phyloP scores from a whole-genome alignment of 2,113 vertebrate species.

The Gasterosteus aculeatus region DNA sequence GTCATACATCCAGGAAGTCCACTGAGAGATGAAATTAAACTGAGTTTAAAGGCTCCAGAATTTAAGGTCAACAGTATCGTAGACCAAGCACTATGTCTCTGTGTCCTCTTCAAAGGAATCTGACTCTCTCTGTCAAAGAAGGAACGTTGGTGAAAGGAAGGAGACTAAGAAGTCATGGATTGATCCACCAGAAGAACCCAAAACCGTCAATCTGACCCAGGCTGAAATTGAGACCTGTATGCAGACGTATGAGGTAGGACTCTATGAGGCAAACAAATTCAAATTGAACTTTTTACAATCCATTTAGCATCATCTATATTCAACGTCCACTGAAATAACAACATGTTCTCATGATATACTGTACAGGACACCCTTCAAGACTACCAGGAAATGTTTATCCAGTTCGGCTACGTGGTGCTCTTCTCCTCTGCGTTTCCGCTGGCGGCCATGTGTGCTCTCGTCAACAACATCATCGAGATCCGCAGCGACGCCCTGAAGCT shows the following conservation, averaged over 20 bases:
- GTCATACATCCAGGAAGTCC: not conserved
- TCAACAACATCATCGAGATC: constrained; percentile 97
- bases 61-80: not conserved
- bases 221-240: constrained; percentile 97
- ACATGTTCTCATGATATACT: not conserved
- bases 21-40: not conserved
- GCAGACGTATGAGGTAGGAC: constrained; percentile 92
- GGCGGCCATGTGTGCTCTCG: constrained; percentile 92
- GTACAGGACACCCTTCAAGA: constrained; percentile 94
- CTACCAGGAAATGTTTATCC: constrained; percentile 98
- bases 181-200: constrained; percentile 89
- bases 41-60: not conserved
- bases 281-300: not conserved
- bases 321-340: not conserved
- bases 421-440: constrained; percentile 96
- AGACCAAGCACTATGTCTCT: constrained; percentile 37
- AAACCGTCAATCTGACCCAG: constrained; percentile 85
- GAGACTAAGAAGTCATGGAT: constrained; percentile 90
- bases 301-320: too few species aligned
- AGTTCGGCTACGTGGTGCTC: constrained; percentile 97
- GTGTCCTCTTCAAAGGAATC: constrained; percentile 41
- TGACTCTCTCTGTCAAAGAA: constrained; percentile 63
- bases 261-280: not conserved
- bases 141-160: constrained; percentile 57
- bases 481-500: constrained; percentile 95